These are phyloP conservation scores for Chrysopilus asiliformis DNA, from an alignment of 2,888 invertebrate genomes.

Conservation along the genomic window DNA sequence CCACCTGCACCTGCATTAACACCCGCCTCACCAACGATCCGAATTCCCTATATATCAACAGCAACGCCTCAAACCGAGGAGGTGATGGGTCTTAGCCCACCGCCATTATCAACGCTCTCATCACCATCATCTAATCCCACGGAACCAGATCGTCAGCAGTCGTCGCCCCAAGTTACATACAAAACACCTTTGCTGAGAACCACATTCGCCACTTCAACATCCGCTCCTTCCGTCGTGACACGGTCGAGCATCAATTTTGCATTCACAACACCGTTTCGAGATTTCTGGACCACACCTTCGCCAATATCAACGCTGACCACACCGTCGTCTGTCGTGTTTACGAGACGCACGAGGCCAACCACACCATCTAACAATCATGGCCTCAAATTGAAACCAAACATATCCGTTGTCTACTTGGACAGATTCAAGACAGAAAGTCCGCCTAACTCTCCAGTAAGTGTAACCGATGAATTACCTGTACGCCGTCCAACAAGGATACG, in stretches of 20 bases:
- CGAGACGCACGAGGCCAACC: background rate
- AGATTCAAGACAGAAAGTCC: no score
- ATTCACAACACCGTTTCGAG: no score
- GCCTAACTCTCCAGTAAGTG: background rate
- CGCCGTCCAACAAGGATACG: background rate
- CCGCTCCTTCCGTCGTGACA: no score
- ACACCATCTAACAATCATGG: conserved; percentile 1
- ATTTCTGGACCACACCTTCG: background rate
- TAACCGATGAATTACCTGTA: background rate
- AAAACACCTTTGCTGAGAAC: conserved; percentile 3
- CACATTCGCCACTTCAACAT: no score
- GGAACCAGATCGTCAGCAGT: no score
- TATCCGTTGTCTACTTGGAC: no score
- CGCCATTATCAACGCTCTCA: no score
- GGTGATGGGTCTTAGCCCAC: conserved; percentile 45
- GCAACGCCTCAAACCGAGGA: conserved; percentile 27
- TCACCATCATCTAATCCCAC: no score
- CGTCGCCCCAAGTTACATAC: conserved; percentile 24
- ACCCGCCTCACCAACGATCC: no score
- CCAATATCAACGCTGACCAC: background rate
- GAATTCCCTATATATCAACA: no score
- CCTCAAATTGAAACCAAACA: no score
- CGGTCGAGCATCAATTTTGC: no score
- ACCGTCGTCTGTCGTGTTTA: background rate
- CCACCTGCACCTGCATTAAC: conserved; percentile 6